Percentiles rank a stretch among this genome's conserved stretches.
phyloP scores from a whole-genome alignment of 2,797 vertebrate species.

The Lycodopsis pacificus region DNA sequence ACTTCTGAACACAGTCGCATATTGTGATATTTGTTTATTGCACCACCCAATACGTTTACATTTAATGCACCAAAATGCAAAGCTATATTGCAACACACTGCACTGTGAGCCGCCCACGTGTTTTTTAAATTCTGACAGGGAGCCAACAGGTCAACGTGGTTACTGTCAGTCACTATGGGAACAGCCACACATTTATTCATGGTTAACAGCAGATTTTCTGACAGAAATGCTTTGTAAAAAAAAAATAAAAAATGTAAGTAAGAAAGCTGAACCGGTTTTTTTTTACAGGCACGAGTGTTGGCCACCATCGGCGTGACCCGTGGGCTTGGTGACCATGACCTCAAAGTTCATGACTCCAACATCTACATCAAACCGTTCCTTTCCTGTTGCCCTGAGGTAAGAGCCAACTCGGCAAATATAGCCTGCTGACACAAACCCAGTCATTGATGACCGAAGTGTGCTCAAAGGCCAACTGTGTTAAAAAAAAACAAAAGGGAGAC shows the following conservation, averaged over 20 bases:
- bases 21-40: neutral
- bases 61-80: neutral
- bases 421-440: neutral
- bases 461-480: neutral
- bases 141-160: neutral
- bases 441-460: neutral
- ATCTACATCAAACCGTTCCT: constrained; percentile 99
- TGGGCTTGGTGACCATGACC: constrained; percentile 96
- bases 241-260: neutral
- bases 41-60: neutral
- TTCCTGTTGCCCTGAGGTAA: constrained; percentile 96
- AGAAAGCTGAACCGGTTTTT: neutral
- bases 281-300: constrained; percentile 92
- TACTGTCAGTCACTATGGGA: neutral
- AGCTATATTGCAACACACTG: neutral
- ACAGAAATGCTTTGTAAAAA: neutral
- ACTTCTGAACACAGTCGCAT: neutral
- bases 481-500: too few species aligned
- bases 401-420: neutral
- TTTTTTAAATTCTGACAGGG: neutral
- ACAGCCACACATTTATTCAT: constrained; percentile 12
- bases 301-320: constrained; percentile 98
- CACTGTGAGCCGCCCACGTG: neutral
- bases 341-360: constrained; percentile 98
- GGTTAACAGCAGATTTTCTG: neutral